A percentile compares a stretch with the other conserved stretches of the same genome.
These are phyloP conservation scores for Trissolcus basalis DNA, from an alignment of 1,140 invertebrate genomes.

Conservation along the genomic window DNA sequence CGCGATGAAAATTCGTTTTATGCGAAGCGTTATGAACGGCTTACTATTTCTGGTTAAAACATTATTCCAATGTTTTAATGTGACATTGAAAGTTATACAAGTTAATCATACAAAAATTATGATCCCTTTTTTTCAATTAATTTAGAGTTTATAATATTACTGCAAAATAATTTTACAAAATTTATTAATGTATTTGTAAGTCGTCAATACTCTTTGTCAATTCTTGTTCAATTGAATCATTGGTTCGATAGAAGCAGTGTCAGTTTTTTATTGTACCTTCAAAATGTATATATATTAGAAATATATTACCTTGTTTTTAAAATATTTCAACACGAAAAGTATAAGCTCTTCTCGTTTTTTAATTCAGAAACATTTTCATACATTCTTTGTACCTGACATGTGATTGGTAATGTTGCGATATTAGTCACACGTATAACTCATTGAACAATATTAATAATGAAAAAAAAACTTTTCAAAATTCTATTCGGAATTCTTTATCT, in stretches of 20 bases:
- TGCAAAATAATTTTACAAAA: conserved; percentile 3
- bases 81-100: too few relatives aligned
- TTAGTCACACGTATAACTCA: conserved; percentile 26
- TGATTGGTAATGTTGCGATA: conserved; percentile 48
- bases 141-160: too few relatives aligned
- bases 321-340: conserved; percentile 30
- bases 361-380: conserved; percentile 39
- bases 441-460: background rate
- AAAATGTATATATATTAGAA: conserved; percentile 42
- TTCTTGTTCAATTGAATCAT: conserved; percentile 4
- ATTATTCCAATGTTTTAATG: too few relatives aligned
- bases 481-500: background rate
- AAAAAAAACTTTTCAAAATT: background rate
- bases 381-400: conserved; percentile 59
- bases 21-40: conserved; percentile 32
- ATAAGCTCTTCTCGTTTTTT: too few relatives aligned
- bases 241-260: conserved; percentile 1
- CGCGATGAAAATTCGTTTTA: conserved; percentile 44
- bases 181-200: conserved; percentile 34
- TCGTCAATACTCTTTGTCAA: conserved; percentile 58
- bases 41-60: too few relatives aligned
- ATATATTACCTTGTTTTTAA: conserved; percentile 58
- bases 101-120: too few relatives aligned
- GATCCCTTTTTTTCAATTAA: too few relatives aligned
- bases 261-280: conserved; percentile 44